A percentile compares a stretch with the other conserved stretches of the same genome.
Evolutionary conservation across 1,140 invertebrate species (phyloP).

Genomic region (Elysia chlorotica): DNA sequence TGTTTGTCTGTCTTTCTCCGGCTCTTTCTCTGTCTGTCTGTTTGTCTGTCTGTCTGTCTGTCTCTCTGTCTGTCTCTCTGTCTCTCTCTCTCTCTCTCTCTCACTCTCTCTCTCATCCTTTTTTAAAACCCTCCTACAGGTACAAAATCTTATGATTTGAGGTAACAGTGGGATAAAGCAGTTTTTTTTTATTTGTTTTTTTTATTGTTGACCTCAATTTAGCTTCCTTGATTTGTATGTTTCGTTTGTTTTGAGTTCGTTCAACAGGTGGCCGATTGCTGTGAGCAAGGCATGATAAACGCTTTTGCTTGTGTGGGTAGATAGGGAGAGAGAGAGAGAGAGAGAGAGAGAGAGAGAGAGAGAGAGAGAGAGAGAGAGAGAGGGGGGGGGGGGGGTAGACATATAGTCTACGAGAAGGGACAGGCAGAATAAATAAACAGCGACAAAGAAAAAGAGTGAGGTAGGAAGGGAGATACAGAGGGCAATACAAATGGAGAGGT

Average conservation of each 20-base stretch:
- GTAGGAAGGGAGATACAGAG: conserved; percentile 7
- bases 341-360: conserved; percentile 8
- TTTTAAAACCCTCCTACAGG: not conserved
- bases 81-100: conserved; percentile 11
- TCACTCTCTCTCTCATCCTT: conserved; percentile 1
- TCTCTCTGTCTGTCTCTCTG: not conserved
- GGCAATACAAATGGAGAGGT: conserved; percentile 1
- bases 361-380: not conserved
- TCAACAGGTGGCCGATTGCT: too few species aligned
- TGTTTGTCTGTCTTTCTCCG: not conserved
- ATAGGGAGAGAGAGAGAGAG: not conserved
- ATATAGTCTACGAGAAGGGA: not conserved
- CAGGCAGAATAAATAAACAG: not conserved
- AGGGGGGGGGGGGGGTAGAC: not conserved
- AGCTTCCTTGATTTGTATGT: not conserved
- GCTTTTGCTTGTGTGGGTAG: not conserved
- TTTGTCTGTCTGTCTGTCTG: not conserved
- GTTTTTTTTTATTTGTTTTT: too few species aligned
- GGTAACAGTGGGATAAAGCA: too few species aligned
- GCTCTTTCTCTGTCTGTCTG: not conserved
- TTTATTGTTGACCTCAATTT: not conserved
- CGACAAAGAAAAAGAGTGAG: not conserved
- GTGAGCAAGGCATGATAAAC: too few species aligned
- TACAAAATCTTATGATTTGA: too few species aligned
- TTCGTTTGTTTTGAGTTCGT: not conserved